phyloP scores from a whole-genome alignment of 2,113 vertebrate species.

The Crotalus helleri region DNA sequence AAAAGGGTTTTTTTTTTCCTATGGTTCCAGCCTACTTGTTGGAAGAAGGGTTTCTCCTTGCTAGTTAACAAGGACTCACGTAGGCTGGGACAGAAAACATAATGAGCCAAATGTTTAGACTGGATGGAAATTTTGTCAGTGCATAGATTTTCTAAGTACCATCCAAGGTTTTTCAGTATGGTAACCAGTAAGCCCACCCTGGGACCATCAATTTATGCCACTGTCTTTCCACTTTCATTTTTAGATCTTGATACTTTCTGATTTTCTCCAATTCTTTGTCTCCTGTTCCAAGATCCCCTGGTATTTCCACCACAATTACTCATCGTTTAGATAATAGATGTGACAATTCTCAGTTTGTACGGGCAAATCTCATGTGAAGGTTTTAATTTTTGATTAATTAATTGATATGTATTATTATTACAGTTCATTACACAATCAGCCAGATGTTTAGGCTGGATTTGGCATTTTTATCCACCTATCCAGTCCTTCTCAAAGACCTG shows the following conservation, averaged over 20 bases:
- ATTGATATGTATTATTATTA: neutral
- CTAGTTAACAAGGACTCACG: too few species aligned
- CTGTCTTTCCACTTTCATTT: neutral
- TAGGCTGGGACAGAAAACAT: too few species aligned
- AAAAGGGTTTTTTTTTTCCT: too few species aligned
- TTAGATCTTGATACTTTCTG: neutral
- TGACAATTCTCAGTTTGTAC: neutral
- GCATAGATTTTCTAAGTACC: neutral
- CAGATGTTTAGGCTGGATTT: neutral
- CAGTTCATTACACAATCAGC: neutral
- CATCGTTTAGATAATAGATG: neutral
- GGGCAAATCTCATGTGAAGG: neutral
- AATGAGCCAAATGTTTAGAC: neutral
- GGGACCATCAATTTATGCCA: neutral
- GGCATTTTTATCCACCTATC: neutral
- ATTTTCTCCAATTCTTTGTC: neutral
- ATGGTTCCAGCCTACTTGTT: too few species aligned
- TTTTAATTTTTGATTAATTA: neutral
- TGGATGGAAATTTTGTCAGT: neutral
- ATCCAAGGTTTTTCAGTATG: neutral
- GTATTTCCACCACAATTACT: neutral
- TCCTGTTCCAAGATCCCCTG: neutral
- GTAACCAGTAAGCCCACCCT: neutral
- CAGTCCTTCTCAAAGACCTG: neutral
- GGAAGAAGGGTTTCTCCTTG: too few species aligned